A percentile compares a stretch with the other conserved stretches of the same genome.
These are phyloP conservation scores for Gadopsis bispinosus DNA, from an alignment of 2,797 vertebrate species.

Conservation along the genomic window DNA sequence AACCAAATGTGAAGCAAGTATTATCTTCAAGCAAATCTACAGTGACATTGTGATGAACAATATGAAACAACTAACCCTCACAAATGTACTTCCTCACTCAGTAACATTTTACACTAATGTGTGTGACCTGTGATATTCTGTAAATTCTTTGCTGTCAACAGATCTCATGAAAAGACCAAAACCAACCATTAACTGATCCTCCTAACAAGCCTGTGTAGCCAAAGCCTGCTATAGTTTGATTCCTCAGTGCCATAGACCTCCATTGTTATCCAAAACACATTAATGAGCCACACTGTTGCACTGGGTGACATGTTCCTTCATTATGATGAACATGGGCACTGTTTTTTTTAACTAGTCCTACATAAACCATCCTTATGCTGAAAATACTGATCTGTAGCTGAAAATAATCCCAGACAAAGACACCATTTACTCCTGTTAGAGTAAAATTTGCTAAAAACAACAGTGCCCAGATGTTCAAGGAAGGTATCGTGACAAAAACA, in stretches of 20 bases:
- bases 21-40: neutral
- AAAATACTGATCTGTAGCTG: neutral
- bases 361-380: neutral
- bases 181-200: neutral
- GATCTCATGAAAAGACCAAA: neutral
- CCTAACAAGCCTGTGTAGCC: neutral
- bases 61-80: conserved; percentile 1
- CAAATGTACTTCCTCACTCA: neutral
- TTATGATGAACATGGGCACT: neutral
- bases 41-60: neutral
- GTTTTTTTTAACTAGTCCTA: neutral
- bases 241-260: neutral
- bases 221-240: neutral
- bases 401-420: neutral
- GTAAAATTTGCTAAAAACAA: neutral
- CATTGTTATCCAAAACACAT: neutral
- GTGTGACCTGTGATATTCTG: neutral
- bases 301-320: neutral
- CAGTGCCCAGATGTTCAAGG: neutral
- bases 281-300: neutral
- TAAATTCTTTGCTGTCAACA: neutral
- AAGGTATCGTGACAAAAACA: neutral
- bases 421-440: neutral
- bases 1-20: neutral
- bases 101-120: neutral